phyloP scores from a whole-genome alignment of 2,113 vertebrate genomes.

The Sialia sialis region DNA sequence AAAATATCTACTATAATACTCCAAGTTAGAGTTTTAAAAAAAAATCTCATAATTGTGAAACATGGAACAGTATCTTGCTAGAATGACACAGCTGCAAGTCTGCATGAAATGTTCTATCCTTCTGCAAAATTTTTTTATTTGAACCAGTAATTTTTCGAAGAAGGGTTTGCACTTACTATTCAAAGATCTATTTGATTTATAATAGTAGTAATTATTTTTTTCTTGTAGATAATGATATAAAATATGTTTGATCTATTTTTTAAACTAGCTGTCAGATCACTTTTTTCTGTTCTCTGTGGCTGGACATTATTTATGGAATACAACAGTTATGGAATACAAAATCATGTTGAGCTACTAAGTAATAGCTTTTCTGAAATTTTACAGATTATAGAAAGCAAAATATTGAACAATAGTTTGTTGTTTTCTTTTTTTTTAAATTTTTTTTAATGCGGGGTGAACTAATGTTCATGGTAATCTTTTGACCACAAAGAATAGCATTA shows the following conservation, averaged over 20 bases:
- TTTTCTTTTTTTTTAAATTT: no score
- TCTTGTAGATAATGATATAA: background rate
- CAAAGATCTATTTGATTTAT: background rate
- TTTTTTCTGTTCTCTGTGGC: background rate
- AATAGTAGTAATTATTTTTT: background rate
- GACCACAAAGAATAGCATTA: background rate
- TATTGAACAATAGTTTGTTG: background rate
- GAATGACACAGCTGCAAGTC: background rate
- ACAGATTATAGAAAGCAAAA: background rate
- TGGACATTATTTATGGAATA: background rate
- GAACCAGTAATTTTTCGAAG: background rate
- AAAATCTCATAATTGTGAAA: background rate
- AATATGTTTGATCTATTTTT: background rate
- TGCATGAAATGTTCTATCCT: background rate
- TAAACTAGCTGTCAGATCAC: background rate
- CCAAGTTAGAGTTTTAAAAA: background rate
- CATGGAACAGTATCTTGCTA: background rate
- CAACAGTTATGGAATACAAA: background rate
- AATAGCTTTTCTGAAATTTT: background rate
- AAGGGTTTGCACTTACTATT: background rate
- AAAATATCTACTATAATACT: background rate
- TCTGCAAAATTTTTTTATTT: background rate
- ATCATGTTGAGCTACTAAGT: background rate
- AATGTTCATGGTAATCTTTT: background rate
- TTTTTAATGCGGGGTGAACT: background rate